These are phyloP conservation scores for Acanthococcus lagerstroemiae DNA, from an alignment of 2,888 invertebrate genomes.

Conservation along the genomic window DNA sequence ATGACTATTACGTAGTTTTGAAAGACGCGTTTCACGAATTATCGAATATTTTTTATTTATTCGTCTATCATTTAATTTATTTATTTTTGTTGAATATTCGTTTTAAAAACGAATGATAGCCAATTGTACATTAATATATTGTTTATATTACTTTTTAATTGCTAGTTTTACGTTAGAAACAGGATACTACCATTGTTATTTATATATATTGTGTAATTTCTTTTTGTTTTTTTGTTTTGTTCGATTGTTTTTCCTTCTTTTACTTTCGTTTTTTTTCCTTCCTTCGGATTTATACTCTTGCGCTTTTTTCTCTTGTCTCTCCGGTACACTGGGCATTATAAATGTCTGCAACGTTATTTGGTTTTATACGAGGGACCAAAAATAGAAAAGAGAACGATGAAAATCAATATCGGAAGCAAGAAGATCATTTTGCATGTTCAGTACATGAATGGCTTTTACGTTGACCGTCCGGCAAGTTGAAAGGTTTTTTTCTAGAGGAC, in stretches of 20 bases:
- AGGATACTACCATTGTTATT: conserved; percentile 7
- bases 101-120: conserved; percentile 13
- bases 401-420: too few relatives aligned
- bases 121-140: conserved; percentile 5
- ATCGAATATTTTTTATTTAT: conserved; percentile 11
- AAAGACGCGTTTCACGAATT: neutral
- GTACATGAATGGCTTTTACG: neutral
- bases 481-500: too few relatives aligned
- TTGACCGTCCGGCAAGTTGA: neutral
- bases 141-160: neutral
- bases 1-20: neutral
- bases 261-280: neutral
- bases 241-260: neutral
- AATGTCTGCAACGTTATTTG: too few relatives aligned
- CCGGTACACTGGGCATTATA: neutral
- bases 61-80: conserved; percentile 6
- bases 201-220: neutral
- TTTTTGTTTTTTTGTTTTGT: neutral
- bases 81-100: conserved; percentile 4
- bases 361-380: too few relatives aligned
- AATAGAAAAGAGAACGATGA: too few relatives aligned
- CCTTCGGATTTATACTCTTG: neutral
- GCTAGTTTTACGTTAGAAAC: conserved; percentile 2
- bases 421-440: neutral
- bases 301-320: neutral